Evolutionary conservation across 2,113 vertebrate species (phyloP).

Genomic region (Apodemus speciosus): DNA sequence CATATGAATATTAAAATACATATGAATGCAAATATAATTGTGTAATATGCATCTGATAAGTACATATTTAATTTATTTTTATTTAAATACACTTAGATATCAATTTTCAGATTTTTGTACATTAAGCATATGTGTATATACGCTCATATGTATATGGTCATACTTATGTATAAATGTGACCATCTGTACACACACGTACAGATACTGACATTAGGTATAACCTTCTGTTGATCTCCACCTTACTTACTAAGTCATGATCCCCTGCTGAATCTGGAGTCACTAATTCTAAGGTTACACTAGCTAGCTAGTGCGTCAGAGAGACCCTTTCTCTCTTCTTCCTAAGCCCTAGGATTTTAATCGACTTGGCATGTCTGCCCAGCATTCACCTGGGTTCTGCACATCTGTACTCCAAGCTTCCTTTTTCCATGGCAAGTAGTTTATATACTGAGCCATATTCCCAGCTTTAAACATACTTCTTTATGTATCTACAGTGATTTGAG

Average conservation of each 20-base stretch:
- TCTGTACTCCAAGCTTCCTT: not conserved
- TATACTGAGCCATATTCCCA: not conserved
- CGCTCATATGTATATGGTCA: not conserved
- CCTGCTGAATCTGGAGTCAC: too few species aligned
- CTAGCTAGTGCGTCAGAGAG: not conserved
- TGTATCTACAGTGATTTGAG: not conserved
- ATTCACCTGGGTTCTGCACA: not conserved
- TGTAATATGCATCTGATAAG: not conserved
- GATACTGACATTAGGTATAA: not conserved
- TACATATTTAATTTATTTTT: not conserved
- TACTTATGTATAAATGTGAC: too few species aligned
- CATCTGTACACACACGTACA: not conserved
- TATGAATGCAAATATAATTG: not conserved
- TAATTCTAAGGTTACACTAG: not conserved
- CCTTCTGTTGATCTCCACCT: not conserved
- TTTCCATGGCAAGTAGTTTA: not conserved
- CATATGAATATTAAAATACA: not conserved
- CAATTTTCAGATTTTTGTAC: not conserved
- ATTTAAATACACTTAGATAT: not conserved
- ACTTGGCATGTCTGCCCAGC: not conserved
- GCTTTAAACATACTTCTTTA: not conserved
- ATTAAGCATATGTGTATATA: not conserved
- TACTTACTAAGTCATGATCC: too few species aligned
- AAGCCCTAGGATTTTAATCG: not conserved
- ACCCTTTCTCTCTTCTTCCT: not conserved